Evolutionary conservation across 2,113 vertebrate species (phyloP).

Genomic region (Zosterops hypoxanthus): DNA sequence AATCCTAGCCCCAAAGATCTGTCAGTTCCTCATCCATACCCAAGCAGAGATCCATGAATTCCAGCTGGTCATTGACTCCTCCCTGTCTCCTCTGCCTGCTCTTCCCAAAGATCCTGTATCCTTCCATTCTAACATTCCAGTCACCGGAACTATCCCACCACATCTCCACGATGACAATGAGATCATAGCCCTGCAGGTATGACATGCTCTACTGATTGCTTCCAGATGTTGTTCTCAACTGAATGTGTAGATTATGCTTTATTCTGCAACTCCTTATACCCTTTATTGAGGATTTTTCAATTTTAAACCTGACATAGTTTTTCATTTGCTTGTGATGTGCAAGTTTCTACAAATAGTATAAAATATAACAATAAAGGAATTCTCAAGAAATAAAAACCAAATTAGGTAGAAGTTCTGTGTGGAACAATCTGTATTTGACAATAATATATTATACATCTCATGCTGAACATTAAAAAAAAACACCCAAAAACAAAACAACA

Average conservation of each 20-base stretch:
- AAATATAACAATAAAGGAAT: not conserved
- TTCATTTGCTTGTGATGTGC: not conserved
- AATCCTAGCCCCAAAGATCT: not conserved
- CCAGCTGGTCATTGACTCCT: not conserved
- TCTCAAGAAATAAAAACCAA: not conserved
- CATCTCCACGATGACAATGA: not conserved
- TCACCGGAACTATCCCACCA: not conserved
- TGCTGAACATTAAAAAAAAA: not conserved
- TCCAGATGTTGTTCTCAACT: not conserved
- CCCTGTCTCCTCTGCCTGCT: not conserved
- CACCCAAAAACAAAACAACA: not conserved
- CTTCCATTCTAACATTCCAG: not conserved
- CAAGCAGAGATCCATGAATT: not conserved
- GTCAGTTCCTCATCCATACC: not conserved
- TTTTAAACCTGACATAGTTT: not conserved
- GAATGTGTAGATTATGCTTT: not conserved
- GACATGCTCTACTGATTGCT: not conserved
- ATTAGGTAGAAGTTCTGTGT: not conserved
- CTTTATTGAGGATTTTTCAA: not conserved
- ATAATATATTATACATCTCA: not conserved
- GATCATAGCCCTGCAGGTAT: not conserved
- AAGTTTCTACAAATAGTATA: not conserved
- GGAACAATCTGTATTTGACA: constrained; percentile 22
- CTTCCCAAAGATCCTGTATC: not conserved
- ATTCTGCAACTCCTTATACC: not conserved